A percentile compares a stretch with the other conserved stretches of the same genome.
phyloP scores from a whole-genome alignment of 2,888 invertebrate species.

The Drosophila longiperda region DNA sequence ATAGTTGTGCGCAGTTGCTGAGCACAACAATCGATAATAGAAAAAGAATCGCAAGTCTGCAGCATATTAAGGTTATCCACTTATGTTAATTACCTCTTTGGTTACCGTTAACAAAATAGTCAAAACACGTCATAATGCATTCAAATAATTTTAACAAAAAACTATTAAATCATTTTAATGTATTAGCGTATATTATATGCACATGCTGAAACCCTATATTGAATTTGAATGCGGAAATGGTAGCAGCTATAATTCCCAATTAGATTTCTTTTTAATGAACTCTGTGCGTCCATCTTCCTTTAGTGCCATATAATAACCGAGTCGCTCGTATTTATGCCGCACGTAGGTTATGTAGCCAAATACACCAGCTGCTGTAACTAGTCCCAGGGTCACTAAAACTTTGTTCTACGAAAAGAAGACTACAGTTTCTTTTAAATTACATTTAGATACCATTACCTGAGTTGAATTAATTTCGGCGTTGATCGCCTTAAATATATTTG shows the following conservation, averaged over 20 bases:
- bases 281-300: constrained; percentile 91
- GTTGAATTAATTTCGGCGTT: constrained; percentile 95
- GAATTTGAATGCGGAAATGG: not conserved
- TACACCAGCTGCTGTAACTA: constrained; percentile 89
- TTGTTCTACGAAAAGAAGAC: constrained; percentile 88
- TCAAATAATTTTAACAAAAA: not conserved
- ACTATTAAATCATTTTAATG: not conserved
- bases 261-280: constrained; percentile 86
- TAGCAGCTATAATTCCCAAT: constrained; percentile 41
- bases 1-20: not conserved
- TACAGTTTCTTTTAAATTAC: not conserved
- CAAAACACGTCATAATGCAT: not conserved
- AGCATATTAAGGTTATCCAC: not conserved
- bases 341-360: constrained; percentile 93
- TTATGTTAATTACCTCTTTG: not conserved
- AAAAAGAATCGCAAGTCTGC: not conserved
- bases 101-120: not conserved
- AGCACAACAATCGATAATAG: not conserved
- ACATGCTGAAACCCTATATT: not conserved
- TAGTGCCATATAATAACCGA: constrained; percentile 92
- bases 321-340: constrained; percentile 91
- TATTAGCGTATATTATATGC: not conserved
- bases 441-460: constrained; percentile 88
- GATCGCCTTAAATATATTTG: constrained; percentile 90
- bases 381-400: constrained; percentile 92